A percentile compares a stretch with the other conserved stretches of the same genome.
These are phyloP conservation scores for Leptinotarsa peninsularis DNA, from an alignment of 2,888 invertebrate species.

Conservation along the genomic window DNA sequence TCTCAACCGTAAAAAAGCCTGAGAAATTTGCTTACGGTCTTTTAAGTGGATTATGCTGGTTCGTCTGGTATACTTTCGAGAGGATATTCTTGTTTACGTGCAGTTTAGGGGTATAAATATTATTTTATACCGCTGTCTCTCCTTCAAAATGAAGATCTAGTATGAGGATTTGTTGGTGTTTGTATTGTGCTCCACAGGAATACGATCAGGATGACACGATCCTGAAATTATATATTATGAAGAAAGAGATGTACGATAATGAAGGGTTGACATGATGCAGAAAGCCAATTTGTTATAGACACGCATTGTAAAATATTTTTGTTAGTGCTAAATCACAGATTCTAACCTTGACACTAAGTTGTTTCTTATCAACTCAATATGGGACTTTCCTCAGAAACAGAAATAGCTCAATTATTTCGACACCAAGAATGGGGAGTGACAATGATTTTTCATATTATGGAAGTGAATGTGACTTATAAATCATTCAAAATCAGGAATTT, in stretches of 20 bases:
- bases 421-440: no score
- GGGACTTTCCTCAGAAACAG: no score
- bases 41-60: conserved; percentile 19
- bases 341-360: no score
- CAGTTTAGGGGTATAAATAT: conserved; percentile 6
- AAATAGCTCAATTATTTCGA: no score
- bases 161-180: conserved; percentile 5
- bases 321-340: no score
- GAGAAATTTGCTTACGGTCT: conserved; percentile 17
- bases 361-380: no score
- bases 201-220: not conserved
- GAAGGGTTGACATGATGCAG: not conserved
- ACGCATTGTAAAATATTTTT: not conserved
- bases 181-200: not conserved
- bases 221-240: not conserved
- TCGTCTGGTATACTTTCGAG: conserved; percentile 1
- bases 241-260: not conserved
- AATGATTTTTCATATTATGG: no score
- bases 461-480: no score
- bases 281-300: not conserved
- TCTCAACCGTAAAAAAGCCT: conserved; percentile 9
- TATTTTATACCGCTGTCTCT: not conserved
- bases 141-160: conserved; percentile 6
- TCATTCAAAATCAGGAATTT: no score
- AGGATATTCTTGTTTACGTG: conserved; percentile 14